Evolutionary conservation across 1,140 invertebrate species (phyloP), one percentile per base, ranked within the genome.

Genomic region (Magallana gigas): DNA sequence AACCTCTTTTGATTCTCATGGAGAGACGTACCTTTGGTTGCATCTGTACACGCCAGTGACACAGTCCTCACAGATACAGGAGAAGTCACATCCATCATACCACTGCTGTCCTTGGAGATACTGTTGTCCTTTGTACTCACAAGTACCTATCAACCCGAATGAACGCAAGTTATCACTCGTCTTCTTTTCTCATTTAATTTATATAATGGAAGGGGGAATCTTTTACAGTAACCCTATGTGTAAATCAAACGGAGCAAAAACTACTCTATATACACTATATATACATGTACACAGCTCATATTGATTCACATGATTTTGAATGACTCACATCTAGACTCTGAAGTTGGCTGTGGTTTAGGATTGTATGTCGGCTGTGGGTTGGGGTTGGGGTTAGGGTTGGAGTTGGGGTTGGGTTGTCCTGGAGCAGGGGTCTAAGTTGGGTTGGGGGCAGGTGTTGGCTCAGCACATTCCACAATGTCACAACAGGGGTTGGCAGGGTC

Each of bases 81-180:
- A 83, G 82, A 87, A 85, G 58, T 90, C 89, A 88, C 91, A 92
- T 18, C 87, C 88, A 58, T 89, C 83, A 59, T 87, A 84, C 91
- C 91, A 92, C 11, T 88, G 87, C 80, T 91, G 85, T 59, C 90
- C 90, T 48, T 90, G 89, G 18, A 68, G 88, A 76, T 92, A 91
- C 48, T 60, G 71, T 14, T 86, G 85, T 11, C 89, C 90, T 1
- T 89, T 85, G 86, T 91, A 90, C 11, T 88, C 64, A 87, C 91
- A 92, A 5, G 84, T 83, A 71, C 89, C 91, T 91, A 57, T 11
- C 59, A 87, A 68, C 64, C 16, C 9, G 36, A 86, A 8, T 80
- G 68, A 5, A 48, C 36, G 5, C 36, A 48, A 48, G 36, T 48
- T 48, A 48, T 48, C 36, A 48, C 36, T 48, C 5, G 36, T 48